Conservation (phyloP, 2,888 invertebrate genomes). For the Pristionchus maxplancki region DNA sequence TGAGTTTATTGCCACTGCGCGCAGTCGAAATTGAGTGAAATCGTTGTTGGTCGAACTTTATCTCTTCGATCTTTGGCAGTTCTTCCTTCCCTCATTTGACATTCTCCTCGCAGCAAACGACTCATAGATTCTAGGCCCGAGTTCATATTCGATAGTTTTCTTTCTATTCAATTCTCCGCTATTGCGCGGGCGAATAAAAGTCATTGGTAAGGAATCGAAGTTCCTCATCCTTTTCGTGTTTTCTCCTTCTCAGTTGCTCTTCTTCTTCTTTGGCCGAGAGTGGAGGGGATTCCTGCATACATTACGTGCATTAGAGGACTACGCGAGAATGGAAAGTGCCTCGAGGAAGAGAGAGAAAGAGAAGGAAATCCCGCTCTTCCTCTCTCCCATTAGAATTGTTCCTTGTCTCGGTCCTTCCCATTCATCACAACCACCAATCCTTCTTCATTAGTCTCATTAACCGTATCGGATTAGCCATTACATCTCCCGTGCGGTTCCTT, state of each 20-base stretch:
- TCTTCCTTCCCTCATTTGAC: background rate
- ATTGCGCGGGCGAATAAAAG: background rate
- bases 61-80: background rate
- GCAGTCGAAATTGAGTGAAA: background rate
- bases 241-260: background rate
- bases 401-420: background rate
- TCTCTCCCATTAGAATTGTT: conserved; percentile 31
- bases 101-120: background rate
- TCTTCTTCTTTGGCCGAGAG: background rate
- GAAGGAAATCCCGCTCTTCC: conserved; percentile 21
- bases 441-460: conserved; percentile 33
- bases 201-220: background rate
- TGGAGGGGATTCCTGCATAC: conserved; percentile 27
- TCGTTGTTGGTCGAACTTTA: background rate
- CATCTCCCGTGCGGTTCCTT: background rate
- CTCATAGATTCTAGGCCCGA: background rate
- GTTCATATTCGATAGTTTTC: background rate
- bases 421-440: background rate
- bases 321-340: conserved; percentile 22
- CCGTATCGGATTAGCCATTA: conserved; percentile 30
- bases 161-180: background rate
- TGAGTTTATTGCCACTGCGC: background rate
- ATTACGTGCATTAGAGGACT: conserved; percentile 39
- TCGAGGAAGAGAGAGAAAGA: background rate
- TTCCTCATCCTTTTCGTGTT: background rate